These are phyloP conservation scores for Lamprologus ornatipinnis DNA, from an alignment of 2,113 vertebrate species.

Conservation along the genomic window DNA sequence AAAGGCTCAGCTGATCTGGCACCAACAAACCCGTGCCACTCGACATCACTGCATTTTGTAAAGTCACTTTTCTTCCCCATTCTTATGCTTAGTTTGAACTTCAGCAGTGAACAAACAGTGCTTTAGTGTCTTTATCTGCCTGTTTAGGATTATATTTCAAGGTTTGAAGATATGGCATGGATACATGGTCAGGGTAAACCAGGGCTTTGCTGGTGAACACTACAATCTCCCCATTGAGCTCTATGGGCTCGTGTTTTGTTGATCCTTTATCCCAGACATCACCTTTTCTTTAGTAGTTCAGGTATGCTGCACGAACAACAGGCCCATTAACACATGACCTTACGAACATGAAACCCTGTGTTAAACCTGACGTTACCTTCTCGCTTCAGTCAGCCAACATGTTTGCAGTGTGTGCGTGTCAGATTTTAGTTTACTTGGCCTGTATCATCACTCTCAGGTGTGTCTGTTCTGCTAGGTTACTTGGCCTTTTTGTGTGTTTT, in stretches of 20 bases:
- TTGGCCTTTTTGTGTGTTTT: not conserved
- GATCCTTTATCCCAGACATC: not conserved
- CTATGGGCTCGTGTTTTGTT: not conserved
- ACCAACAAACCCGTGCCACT: not conserved
- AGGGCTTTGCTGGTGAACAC: not conserved
- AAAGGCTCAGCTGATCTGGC: not conserved
- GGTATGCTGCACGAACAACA: not conserved
- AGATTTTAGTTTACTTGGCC: not conserved
- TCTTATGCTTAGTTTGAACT: not conserved
- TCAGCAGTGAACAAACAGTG: fast-evolving
- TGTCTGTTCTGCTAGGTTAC: not conserved
- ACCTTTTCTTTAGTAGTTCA: not conserved
- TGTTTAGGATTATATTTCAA: not conserved
- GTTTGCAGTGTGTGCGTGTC: not conserved
- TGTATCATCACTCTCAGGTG: not conserved
- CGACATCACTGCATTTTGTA: not conserved
- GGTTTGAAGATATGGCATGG: not conserved
- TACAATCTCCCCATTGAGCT: not conserved
- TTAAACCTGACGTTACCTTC: not conserved
- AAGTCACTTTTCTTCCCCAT: not conserved
- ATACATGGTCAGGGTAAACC: not conserved
- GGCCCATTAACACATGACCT: not conserved
- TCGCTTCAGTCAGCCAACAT: not conserved
- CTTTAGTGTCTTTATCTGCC: not conserved
- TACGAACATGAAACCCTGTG: not conserved